Base-by-base conservation (phyloP, 2,888 invertebrate species). In the Priapulus caudatus region DNA sequence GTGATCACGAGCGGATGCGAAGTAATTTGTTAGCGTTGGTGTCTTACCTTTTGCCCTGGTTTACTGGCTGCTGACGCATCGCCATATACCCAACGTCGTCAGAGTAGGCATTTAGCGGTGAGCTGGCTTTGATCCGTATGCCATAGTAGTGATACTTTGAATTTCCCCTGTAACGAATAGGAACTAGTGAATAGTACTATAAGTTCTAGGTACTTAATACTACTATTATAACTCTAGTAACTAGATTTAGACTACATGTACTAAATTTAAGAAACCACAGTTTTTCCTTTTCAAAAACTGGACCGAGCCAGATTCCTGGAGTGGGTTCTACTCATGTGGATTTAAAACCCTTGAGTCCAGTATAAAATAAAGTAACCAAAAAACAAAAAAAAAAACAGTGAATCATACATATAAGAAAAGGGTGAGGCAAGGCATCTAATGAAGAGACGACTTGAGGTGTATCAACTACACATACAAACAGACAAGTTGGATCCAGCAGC, bases 131-230 rank as follows among this genome's bases (percentile, higher is more conserved):
- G 52, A 95, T 87, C 24, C 97, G 80, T 60, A 98, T 97, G n/a
- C 98, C 98, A 75, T 98, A 97, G 74, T 98, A 98, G 75, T 98
- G 98, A 72, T 99, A 98, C 72, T 95, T 97, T 22, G 93, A 95
- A 75, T 97, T 95, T 24, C 95, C 95, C 64, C 89, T 83, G 67
- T 47, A 72, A 70, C 56, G 54, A 51, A 58, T 48, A 23, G 45
- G 20, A 33, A 23, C n/a, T n/a, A 45, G 22, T 23, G 10, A 45
- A 45, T 18, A 23, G 22, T n/a, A 45, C n/a, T 45, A 23, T 15
- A 23, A 15, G 10, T 45, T 16, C 46, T 15, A 45, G 47, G 5
- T 3, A 49, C n/a, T 3, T 23, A 51, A 51, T 19, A n/a, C 44
- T 3, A 23, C 44, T 45, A 52, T 33, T 33, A 33, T 33, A 33